These are phyloP conservation scores for Pagetopsis macropterus DNA, from an alignment of 2,797 vertebrate species.

Conservation along the genomic window DNA sequence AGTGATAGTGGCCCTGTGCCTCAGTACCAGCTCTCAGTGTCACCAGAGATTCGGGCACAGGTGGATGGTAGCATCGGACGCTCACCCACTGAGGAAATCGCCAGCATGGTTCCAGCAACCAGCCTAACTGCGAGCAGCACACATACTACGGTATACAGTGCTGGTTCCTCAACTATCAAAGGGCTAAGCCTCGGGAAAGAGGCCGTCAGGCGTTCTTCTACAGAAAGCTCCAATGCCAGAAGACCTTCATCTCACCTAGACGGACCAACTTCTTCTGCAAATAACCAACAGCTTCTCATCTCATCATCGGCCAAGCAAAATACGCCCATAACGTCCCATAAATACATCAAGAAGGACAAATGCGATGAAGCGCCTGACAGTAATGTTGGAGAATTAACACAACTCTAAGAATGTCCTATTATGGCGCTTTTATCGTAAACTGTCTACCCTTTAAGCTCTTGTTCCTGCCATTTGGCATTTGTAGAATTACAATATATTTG, in stretches of 20 bases:
- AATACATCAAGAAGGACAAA: conserved; percentile 55
- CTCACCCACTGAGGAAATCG: conserved; percentile 95
- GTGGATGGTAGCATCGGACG: conserved; percentile 99
- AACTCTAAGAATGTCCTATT: conserved; percentile 82
- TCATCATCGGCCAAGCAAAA: conserved; percentile 46
- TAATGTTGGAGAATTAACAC: conserved; percentile 86
- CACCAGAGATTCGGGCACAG: conserved; percentile 95
- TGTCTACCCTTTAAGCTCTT: conserved; percentile 78
- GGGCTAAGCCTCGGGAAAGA: conserved; percentile 61
- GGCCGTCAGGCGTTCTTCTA: conserved; percentile 37
- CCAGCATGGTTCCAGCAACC: conserved; percentile 87
- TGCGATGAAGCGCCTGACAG: conserved; percentile 57
- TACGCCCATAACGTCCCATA: conserved; percentile 42
- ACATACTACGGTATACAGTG: conserved; percentile 84
- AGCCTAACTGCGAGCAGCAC: conserved; percentile 52
- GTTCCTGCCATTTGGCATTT: conserved; percentile 55
- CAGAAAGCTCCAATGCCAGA: conserved; percentile 55
- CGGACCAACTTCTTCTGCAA: conserved; percentile 45
- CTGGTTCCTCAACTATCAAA: conserved; percentile 58
- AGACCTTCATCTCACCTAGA: conserved; percentile 67
- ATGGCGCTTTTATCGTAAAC: conserved; percentile 75
- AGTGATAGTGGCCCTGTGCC: conserved; percentile 91
- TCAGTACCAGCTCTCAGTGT: conserved; percentile 95
- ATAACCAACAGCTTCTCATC: conserved; percentile 52
- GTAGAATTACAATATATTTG: conserved; percentile 47